Evolutionary conservation across 2,113 vertebrate genomes (phyloP), one percentile per base, ranked within the genome.

Genomic region (Chamaetylas fuelleborni): DNA sequence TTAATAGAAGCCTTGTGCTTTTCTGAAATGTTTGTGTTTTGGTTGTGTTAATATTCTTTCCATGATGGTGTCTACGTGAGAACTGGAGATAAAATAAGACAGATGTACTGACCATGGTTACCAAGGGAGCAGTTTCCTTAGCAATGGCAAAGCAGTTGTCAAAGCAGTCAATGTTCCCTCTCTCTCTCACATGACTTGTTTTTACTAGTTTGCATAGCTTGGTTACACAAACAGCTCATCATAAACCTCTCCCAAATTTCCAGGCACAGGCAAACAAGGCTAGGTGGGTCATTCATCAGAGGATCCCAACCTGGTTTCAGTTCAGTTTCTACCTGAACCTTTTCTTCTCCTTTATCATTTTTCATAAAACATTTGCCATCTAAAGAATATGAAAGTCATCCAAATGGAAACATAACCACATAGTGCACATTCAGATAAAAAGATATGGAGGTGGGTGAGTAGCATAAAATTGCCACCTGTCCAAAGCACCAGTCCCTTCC

Each of bases 61-160:
- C 92, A 79, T 93, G 78, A 96, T 94, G 92, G 88, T 95, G 84
- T 96, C 92, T 97, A 57, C 89, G 76, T 95, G 94, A 97, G 91
- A 95, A 96, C 8, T 96, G 92, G 95, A 98, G 97, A 98, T 95
- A 97, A 98, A 98, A 95, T 96, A 96, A 98, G 97, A 97, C 97
- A 98, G 97, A 98, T 98, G 97, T 97, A 98, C 97, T 98, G 97
- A 98, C 98, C 97, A 97, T 64, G 88, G 98, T 98, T 98, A 97
- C 98, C 97, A 98, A 98, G 98, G 97, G 92, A 98, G 98, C 98
- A 94, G 98, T 98, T 98, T 98, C 98, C 98, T 95, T 98, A 97
- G 97, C 94, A 66, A 98, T 98, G 96, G 96, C 96, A 97, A 97
- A 95, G 97, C 97, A 95, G 85, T 98, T 96, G 89, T 97, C 97